Evolutionary conservation across 2,113 vertebrate species (phyloP).

Genomic region (Mohoua ochrocephala): DNA sequence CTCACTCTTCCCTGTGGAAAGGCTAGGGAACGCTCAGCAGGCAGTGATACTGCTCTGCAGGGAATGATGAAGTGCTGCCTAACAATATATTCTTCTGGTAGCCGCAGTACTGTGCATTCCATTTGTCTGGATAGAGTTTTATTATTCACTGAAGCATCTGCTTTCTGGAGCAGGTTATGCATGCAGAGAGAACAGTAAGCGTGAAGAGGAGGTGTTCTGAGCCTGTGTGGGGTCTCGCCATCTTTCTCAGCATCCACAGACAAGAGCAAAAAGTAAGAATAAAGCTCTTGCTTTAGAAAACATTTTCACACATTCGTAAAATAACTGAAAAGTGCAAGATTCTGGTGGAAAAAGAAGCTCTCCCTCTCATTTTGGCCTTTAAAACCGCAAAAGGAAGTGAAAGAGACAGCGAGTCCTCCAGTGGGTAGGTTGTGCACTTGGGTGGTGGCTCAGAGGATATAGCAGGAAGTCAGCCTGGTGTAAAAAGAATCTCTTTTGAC

Average conservation of each 20-base stretch:
- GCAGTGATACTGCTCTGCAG: background rate
- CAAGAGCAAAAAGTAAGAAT: background rate
- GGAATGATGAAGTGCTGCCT: background rate
- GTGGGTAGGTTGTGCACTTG: background rate
- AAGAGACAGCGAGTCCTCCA: background rate
- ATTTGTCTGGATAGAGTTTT: background rate
- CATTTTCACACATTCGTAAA: background rate
- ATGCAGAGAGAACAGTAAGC: background rate
- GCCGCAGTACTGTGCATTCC: background rate
- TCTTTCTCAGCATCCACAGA: background rate
- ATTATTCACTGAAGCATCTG: background rate
- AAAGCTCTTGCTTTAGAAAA: background rate
- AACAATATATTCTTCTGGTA: background rate
- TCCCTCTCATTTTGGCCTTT: background rate
- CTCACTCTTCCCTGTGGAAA: background rate
- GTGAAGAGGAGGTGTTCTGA: background rate
- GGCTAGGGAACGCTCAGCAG: background rate
- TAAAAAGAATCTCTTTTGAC: background rate
- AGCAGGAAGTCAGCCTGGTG: background rate
- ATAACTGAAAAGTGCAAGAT: background rate
- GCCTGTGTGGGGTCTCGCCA: background rate
- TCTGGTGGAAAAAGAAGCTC: background rate
- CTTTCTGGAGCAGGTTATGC: background rate
- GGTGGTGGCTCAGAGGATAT: background rate
- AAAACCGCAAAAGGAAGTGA: slow-evolving; percentile 52